Percentiles rank a stretch among this genome's conserved stretches.
phyloP scores from a whole-genome alignment of 2,113 vertebrate species.

The Lamprotornis superbus region DNA sequence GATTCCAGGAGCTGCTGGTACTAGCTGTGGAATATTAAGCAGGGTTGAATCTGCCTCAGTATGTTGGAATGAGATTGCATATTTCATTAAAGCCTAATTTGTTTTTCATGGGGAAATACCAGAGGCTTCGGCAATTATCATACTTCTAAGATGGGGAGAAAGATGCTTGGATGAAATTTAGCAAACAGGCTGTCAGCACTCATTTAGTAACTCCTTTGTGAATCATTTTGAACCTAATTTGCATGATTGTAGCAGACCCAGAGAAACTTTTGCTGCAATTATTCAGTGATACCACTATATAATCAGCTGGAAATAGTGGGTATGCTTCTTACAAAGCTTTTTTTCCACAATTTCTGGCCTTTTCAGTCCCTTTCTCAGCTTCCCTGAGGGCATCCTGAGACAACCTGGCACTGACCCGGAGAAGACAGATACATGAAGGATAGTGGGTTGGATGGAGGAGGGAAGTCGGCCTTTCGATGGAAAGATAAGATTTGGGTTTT shows the following conservation, averaged over 20 bases:
- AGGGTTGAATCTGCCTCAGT: neutral
- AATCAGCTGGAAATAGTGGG: neutral
- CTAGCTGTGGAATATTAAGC: conserved; percentile 34
- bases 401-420: neutral
- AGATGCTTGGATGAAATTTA: conserved; percentile 41
- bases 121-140: neutral
- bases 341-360: neutral
- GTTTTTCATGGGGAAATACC: conserved; percentile 33
- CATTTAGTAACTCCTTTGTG: neutral
- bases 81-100: conserved; percentile 37
- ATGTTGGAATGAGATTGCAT: conserved; percentile 12
- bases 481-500: neutral
- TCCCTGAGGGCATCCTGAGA: neutral
- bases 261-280: conserved; percentile 10
- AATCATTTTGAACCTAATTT: conserved; percentile 4
- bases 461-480: neutral
- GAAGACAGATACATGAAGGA: neutral
- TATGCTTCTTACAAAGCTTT: neutral
- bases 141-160: conserved; percentile 20
- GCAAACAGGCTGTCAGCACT: conserved; percentile 5
- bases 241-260: neutral
- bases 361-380: neutral
- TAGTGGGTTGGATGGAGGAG: neutral
- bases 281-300: neutral
- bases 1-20: neutral